Percentiles rank a stretch among this genome's conserved stretches.
Conservation (phyloP, 2,888 invertebrate species). For the Dilophus febrilis region DNA sequence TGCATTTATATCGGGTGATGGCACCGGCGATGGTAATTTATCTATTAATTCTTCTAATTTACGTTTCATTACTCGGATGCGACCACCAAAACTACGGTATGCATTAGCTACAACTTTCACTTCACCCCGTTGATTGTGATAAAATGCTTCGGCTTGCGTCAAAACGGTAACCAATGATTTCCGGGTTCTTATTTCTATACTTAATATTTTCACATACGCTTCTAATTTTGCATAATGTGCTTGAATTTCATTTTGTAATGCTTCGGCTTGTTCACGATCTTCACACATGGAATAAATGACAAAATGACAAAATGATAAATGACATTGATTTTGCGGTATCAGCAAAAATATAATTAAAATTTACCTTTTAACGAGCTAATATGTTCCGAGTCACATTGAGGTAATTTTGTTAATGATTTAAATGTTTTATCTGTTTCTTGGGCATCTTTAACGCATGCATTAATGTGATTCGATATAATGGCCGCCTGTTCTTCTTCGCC, state of each 20-base stretch:
- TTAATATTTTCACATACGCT: conserved; percentile 60
- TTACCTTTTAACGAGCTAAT: conserved; percentile 66
- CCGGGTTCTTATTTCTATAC: conserved; percentile 67
- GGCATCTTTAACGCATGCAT: conserved; percentile 54
- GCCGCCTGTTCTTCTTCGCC: conserved; percentile 31
- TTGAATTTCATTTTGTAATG: conserved; percentile 75
- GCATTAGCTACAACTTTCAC: conserved; percentile 93
- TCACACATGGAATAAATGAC: no score
- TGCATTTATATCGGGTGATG: conserved; percentile 41
- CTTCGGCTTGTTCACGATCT: conserved; percentile 74
- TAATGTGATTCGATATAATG: conserved; percentile 59
- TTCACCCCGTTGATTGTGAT: conserved; percentile 80
- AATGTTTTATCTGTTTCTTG: conserved; percentile 55
- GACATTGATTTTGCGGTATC: background rate
- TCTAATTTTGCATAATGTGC: conserved; percentile 64
- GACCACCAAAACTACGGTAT: conserved; percentile 80
- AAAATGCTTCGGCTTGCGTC: conserved; percentile 68
- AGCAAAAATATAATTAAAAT: conserved; percentile 1
- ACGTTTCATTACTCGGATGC: conserved; percentile 70
- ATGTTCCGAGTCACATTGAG: conserved; percentile 58
- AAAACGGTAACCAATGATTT: conserved; percentile 59
- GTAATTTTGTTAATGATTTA: conserved; percentile 27
- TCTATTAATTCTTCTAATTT: conserved; percentile 68
- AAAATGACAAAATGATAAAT: background rate
- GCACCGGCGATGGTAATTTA: conserved; percentile 46